phyloP scores from a whole-genome alignment of 2,888 invertebrate species.

The Hirtodrosophila trivittata region DNA sequence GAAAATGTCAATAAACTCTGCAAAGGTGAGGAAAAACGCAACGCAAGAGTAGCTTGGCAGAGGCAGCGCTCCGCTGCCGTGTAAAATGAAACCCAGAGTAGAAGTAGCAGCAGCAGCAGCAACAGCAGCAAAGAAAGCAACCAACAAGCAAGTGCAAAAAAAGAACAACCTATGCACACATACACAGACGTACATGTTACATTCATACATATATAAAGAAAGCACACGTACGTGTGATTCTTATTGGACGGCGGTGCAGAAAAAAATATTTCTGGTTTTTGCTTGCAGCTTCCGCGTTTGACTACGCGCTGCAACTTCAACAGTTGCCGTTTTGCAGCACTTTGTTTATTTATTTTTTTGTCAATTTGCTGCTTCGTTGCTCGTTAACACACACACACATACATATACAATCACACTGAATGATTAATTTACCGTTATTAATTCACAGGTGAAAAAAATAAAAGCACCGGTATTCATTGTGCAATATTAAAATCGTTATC shows the following conservation, averaged over 20 bases:
- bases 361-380: slow-evolving; percentile 60
- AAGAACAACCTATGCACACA: slow-evolving; percentile 47
- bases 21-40: slow-evolving; percentile 79
- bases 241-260: slow-evolving; percentile 66
- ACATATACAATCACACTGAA: slow-evolving; percentile 33
- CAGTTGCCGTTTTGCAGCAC: slow-evolving; percentile 63
- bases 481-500: slow-evolving; percentile 51
- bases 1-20: slow-evolving; percentile 81
- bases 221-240: slow-evolving; percentile 64
- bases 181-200: slow-evolving; percentile 9
- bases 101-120: slow-evolving; percentile 35
- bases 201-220: slow-evolving; percentile 37
- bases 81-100: slow-evolving; percentile 56
- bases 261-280: slow-evolving; percentile 70
- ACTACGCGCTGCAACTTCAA: slow-evolving; percentile 57
- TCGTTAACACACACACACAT: slow-evolving; percentile 52
- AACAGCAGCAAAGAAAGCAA: slow-evolving; percentile 63
- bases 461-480: slow-evolving; percentile 55
- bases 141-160: slow-evolving; percentile 70
- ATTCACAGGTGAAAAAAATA: slow-evolving; percentile 66
- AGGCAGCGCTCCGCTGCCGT: slow-evolving; percentile 50
- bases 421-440: slow-evolving; percentile 77
- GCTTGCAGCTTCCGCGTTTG: slow-evolving; percentile 72
- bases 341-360: slow-evolving; percentile 69
- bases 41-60: slow-evolving; percentile 63